Base-by-base conservation (phyloP, 2,888 invertebrate species). In the Rhamphomyia laevipes region DNA sequence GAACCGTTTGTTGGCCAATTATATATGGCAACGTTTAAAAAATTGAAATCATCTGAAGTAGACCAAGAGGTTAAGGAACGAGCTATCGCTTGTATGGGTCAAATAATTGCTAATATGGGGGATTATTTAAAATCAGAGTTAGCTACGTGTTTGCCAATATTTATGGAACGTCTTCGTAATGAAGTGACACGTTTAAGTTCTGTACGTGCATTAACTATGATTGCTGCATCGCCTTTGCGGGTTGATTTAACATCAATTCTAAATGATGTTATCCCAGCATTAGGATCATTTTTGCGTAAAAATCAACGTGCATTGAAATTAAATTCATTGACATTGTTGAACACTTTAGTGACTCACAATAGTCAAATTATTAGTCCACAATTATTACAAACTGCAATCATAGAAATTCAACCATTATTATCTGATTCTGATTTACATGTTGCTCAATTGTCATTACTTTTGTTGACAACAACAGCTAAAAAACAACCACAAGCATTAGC, bases 11-110 rank as follows among this genome's bases (percentile, higher is more conserved):
- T 90, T 18, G 77, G 77, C 13, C 81, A 82, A 50, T 82, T 89
- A 65, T 96, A 95, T 70, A 76, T 80, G 51, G 89, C 89, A 61
- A 91, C 93, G 1, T 71, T 94, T 57, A 79, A 84, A 51, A 80
- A 94, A 51, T 75, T 99, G 37, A 85, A 85, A 61, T 91, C 96
- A 31, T 88, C 95, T 0, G 97, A 99, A 66, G 94, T 97, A 63
- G 99, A 99, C 73, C 97, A 99, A 68, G 99, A 99, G 73, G 97
- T 99, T 0, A 97, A 99, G 70, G 99, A 99, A 66, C 80, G 94
- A 21, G 95, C 99, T 11, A 97, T 99, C 55, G 87, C 93, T 1
- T 93, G 96, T 61, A 91, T 93, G 85, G 94, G 95, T 13, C 92
- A 95, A 69, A 84, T 96, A 45, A 80, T 97, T 45, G 86, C 90